These are phyloP conservation scores for Anarsia innoxiella DNA, from an alignment of 2,888 invertebrate species.

Conservation along the genomic window DNA sequence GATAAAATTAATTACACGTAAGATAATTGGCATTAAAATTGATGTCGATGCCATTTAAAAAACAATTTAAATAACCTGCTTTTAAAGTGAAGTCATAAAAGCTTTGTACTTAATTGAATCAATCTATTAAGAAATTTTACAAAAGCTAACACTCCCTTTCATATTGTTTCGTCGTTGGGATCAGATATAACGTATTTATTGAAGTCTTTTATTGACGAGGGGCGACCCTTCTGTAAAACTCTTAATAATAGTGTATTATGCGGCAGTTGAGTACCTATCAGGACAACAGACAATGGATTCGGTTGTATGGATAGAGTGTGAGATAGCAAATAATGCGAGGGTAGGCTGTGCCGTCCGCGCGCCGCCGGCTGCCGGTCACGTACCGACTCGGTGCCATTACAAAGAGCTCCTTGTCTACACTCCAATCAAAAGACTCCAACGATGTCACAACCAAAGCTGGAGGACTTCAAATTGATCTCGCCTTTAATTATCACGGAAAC, in stretches of 20 bases:
- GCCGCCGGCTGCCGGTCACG: slow-evolving; percentile 6
- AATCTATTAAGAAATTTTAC: no score
- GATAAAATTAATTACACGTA: slow-evolving; percentile 10
- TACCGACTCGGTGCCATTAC: slow-evolving; percentile 9
- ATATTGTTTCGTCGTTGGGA: no score
- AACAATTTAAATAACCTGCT: slow-evolving; percentile 9
- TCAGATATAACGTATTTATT: no score
- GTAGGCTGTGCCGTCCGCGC: slow-evolving; percentile 12
- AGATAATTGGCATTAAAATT: slow-evolving; percentile 11
- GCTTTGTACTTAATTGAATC: slow-evolving; percentile 5
- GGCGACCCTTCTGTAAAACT: slow-evolving; percentile 38
- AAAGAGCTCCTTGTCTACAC: slow-evolving; percentile 15
- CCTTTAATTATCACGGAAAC: slow-evolving; percentile 63
- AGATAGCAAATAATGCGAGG: slow-evolving; percentile 27
- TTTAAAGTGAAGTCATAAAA: slow-evolving; percentile 1
- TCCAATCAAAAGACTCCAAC: slow-evolving; percentile 28
- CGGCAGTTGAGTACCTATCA: slow-evolving; percentile 41
- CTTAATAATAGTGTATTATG: slow-evolving; percentile 45
- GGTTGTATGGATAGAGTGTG: slow-evolving; percentile 29
- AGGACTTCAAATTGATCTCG: slow-evolving; percentile 53
- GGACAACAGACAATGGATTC: slow-evolving; percentile 33
- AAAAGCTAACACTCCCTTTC: no score
- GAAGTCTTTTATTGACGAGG: slow-evolving; percentile 38
- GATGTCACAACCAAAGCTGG: slow-evolving; percentile 27
- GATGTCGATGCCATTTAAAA: slow-evolving; percentile 8